Evolutionary conservation across 1,140 invertebrate genomes (phyloP), one percentile per base, ranked within the genome.

Genomic region (Drosophila insularis): DNA sequence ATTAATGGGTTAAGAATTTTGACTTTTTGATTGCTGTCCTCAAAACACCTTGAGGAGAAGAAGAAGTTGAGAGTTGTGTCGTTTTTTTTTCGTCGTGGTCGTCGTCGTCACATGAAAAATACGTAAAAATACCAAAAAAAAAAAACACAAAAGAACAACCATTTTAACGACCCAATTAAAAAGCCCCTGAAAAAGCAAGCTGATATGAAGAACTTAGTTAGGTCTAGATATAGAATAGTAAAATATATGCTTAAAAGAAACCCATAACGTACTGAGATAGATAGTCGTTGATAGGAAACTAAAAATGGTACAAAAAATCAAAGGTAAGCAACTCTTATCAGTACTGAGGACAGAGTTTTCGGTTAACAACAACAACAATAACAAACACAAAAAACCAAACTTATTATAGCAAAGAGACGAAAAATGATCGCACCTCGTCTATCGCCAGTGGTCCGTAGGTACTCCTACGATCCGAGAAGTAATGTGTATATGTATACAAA

Each of bases 161-260:
- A 58, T 80, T 87, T 87, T 87, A 87, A 87, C 84, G 84, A 87
- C 84, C 84, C 84, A 87, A 87, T 87, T 87, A 87, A 87, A 87
- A 89, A 50, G 73, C 78, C 80, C 65, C 80, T 59, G 63, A 78
- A 78, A 37, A 62, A 37, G 76, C 66, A 84, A 71, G 27, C 67
- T 87, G 82, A 87, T 87, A 87, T 87, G 80, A 87, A 78, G 82
- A 11, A 31, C 65, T 62, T 31, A 43, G 66, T 11, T 37, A n/a
- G 59, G 80, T 77, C 81, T 78, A 80, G 66, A 64, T 74, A 78
- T 72, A 71, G 72, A 80, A 85, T 84, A 80, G 63, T 85, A 85
- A 76, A 79, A 67, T 78, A 76, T 85, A 77, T 84, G 76, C 80
- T 73, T 80, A 79, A 65, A 66, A 67, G 73, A 56, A 54, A 53